Evolutionary conservation across 2,888 invertebrate species (phyloP).

Genomic region (Caenorhabditis panamensis): DNA sequence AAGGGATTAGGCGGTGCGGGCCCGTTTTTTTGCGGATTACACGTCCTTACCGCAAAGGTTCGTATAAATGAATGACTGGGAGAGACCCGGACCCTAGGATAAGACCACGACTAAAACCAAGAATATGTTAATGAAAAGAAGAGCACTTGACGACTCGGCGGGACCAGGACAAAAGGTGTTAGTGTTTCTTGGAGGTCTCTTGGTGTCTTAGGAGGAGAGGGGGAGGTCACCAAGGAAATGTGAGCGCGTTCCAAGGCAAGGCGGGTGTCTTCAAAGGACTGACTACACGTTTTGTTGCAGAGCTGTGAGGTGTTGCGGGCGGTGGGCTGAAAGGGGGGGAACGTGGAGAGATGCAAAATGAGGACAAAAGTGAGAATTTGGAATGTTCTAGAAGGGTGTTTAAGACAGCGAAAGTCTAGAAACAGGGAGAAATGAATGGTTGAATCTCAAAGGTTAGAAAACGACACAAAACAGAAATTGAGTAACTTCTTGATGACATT

Average conservation of each 20-base stretch:
- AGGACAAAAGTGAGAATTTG: too few relatives aligned
- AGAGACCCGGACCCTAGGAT: too few relatives aligned
- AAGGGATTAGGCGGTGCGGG: constrained; percentile 27
- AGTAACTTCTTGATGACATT: too few relatives aligned
- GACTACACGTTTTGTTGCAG: constrained; percentile 11
- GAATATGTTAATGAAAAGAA: constrained; percentile 7
- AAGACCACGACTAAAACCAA: not conserved
- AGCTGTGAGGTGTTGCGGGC: not conserved
- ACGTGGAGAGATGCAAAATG: too few relatives aligned
- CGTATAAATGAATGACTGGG: not conserved
- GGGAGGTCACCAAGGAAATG: constrained; percentile 31
- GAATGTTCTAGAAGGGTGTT: too few relatives aligned
- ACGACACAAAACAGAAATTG: too few relatives aligned
- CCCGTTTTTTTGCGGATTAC: constrained; percentile 31
- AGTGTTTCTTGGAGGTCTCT: constrained; percentile 7
- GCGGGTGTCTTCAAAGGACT: not conserved
- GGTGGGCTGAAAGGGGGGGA: not conserved
- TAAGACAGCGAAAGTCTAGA: too few relatives aligned
- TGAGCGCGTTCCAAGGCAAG: not conserved
- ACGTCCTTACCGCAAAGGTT: constrained; percentile 16
- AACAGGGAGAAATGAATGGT: too few relatives aligned
- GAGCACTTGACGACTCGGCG: constrained; percentile 8
- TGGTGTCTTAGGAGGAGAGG: not conserved
- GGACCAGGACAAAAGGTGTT: constrained; percentile 29
- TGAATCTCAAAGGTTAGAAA: too few relatives aligned